phyloP scores from a whole-genome alignment of 2,888 invertebrate genomes.

The Noctua janthina region DNA sequence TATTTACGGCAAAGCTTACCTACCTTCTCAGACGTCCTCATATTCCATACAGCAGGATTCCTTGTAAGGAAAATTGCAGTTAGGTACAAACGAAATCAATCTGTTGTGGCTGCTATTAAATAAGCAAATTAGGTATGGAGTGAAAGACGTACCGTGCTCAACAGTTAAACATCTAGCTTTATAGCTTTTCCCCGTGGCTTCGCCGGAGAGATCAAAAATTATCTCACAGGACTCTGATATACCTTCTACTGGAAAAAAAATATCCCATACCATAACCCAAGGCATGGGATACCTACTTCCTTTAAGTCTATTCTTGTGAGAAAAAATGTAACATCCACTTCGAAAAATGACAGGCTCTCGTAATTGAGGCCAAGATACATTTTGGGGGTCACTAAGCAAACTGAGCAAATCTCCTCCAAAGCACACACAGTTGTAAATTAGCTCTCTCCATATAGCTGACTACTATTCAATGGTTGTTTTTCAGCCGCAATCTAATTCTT shows the following conservation, averaged over 20 bases:
- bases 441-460: not conserved
- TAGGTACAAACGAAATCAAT: constrained; percentile 18
- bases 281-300: not conserved
- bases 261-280: not conserved
- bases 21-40: constrained; percentile 15
- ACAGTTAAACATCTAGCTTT: not conserved
- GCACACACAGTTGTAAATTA: constrained; percentile 13
- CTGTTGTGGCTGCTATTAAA: not conserved
- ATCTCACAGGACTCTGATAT: not conserved
- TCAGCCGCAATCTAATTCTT: not conserved
- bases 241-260: not conserved
- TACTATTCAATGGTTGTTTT: not conserved
- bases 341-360: not conserved
- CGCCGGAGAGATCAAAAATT: not conserved
- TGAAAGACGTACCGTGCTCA: not conserved
- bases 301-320: not conserved
- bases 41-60: constrained; percentile 43
- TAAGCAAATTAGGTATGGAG: not conserved
- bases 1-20: constrained; percentile 31
- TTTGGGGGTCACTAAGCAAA: constrained; percentile 15
- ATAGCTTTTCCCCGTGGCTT: not conserved
- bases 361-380: not conserved
- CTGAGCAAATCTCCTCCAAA: constrained; percentile 14
- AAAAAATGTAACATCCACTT: too few relatives aligned
- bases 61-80: constrained; percentile 53